phyloP scores from a whole-genome alignment of 2,113 vertebrate species.

The Stomatorhinus ivindoensis region DNA sequence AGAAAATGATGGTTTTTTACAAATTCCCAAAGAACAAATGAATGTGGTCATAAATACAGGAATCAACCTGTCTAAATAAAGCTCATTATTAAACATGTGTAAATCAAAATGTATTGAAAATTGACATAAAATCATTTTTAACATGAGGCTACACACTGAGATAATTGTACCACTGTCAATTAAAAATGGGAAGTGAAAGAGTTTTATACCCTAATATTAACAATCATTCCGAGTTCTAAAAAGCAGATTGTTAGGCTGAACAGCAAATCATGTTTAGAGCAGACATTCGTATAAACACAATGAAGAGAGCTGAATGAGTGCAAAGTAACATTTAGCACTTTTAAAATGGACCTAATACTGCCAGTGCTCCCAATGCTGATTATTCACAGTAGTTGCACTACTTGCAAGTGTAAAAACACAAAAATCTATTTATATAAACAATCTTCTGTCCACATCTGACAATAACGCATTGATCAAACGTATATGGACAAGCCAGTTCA shows the following conservation, averaged over 20 bases:
- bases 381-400: not conserved
- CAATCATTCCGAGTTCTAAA: not conserved
- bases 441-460: not conserved
- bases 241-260: not conserved
- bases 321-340: not conserved
- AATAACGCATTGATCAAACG: not conserved
- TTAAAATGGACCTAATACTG: not conserved
- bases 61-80: not conserved
- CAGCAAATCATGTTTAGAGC: not conserved
- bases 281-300: not conserved
- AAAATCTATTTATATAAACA: not conserved
- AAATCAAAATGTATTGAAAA: slow-evolving; percentile 7
- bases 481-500: not conserved
- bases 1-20: not conserved
- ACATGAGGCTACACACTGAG: not conserved
- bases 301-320: not conserved
- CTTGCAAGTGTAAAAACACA: not conserved
- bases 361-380: not conserved
- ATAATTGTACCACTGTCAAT: not conserved
- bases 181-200: not conserved
- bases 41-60: not conserved
- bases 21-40: not conserved
- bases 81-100: not conserved
- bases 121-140: not conserved
- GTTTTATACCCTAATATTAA: not conserved